Conservation (phyloP, 1,140 invertebrate species). For the Drosophila pectinifera region DNA sequence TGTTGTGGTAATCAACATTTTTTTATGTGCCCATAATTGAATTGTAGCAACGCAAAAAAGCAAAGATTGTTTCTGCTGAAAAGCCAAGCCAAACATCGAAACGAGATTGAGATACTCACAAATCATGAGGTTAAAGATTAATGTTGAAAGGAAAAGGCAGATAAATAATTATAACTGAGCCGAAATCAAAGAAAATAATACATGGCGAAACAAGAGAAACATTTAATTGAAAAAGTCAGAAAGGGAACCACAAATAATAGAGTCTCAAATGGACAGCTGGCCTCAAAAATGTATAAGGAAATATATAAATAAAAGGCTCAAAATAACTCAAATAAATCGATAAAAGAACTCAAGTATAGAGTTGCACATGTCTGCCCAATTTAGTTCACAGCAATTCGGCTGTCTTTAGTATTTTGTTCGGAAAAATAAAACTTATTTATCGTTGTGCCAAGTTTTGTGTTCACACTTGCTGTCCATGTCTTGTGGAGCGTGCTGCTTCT, state of each 20-base stretch:
- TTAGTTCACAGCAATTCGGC: background rate
- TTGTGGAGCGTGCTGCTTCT: constrained; percentile 57
- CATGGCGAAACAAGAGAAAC: constrained; percentile 10
- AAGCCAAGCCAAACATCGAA: constrained; percentile 52
- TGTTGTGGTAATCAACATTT: constrained; percentile 65
- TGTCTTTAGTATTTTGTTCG: constrained; percentile 1
- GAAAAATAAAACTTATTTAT: constrained; percentile 38
- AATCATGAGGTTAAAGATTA: constrained; percentile 51
- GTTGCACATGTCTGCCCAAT: too few relatives aligned
- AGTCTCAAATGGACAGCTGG: background rate
- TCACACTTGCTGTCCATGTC: constrained; percentile 55
- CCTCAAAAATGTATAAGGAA: too few relatives aligned
- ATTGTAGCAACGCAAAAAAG: constrained; percentile 58
- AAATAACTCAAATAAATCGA: too few relatives aligned
- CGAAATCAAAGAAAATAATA: constrained; percentile 2
- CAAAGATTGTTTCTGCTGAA: constrained; percentile 45
- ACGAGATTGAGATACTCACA: constrained; percentile 54
- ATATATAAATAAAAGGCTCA: background rate
- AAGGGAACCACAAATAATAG: background rate
- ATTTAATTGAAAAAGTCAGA: constrained; percentile 8
- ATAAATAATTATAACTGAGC: constrained; percentile 45
- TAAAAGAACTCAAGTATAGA: background rate
- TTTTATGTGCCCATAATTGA: constrained; percentile 64
- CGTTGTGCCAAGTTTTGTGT: constrained; percentile 30
- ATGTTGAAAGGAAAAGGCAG: constrained; percentile 57